These are phyloP conservation scores for Bursaphelenchus okinawaensis DNA, from an alignment of 2,888 invertebrate species.

Conservation along the genomic window DNA sequence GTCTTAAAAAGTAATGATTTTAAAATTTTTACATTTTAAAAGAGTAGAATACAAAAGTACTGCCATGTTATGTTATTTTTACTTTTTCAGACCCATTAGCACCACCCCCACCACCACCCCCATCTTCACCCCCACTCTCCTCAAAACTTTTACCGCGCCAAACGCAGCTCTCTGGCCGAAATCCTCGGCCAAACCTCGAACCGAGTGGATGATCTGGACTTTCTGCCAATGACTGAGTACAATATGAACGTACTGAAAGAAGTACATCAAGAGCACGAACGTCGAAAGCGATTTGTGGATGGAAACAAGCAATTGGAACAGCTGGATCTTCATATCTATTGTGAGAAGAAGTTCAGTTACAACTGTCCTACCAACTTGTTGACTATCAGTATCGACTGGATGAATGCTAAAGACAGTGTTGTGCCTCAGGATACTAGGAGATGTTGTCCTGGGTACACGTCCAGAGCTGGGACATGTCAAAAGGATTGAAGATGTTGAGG, in stretches of 20 bases:
- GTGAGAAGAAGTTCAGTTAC: slow-evolving; percentile 46
- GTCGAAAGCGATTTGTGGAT: slow-evolving; percentile 30
- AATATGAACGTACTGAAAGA: slow-evolving; percentile 23
- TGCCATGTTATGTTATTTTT: background rate
- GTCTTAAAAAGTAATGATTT: too few species aligned
- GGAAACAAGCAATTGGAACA: slow-evolving; percentile 27
- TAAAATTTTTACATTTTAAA: too few species aligned
- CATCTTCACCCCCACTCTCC: background rate
- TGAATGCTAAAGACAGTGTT: slow-evolving; percentile 11
- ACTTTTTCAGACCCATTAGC: slow-evolving; percentile 4
- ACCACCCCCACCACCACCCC: background rate
- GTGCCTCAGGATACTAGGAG: background rate
- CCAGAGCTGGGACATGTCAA: slow-evolving; percentile 2
- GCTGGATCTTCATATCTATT: slow-evolving; percentile 25
- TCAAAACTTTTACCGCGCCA: background rate
- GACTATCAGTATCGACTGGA: slow-evolving; percentile 48
- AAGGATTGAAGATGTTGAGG: slow-evolving; percentile 1
- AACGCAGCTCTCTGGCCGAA: background rate
- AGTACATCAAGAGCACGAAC: slow-evolving; percentile 14
- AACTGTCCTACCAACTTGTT: slow-evolving; percentile 51
- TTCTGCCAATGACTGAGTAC: slow-evolving; percentile 22
- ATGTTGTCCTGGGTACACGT: slow-evolving; percentile 12
- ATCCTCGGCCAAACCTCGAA: background rate
- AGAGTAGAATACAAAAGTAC: too few species aligned
- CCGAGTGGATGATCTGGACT: background rate